phyloP scores from a whole-genome alignment of 1,140 invertebrate species.

The Caenorhabditis elegans region WBcel235 BX284602.5:6949501-6950000 shows the following conservation, averaged over 20 bases:
- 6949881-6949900: too few species aligned
- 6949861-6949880: too few species aligned
- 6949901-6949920: too few species aligned
- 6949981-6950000: too few species aligned
- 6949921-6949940: too few species aligned
- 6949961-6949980: too few species aligned
- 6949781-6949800: constrained; percentile 69
- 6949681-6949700: too few species aligned
- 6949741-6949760: constrained; percentile 68
- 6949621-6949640: constrained; percentile 70
- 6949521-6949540: not conserved
- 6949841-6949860: too few species aligned
- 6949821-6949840: too few species aligned
- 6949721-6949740: constrained; percentile 67
- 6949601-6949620: constrained; percentile 68
- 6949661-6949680: constrained; percentile 37
- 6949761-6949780: constrained; percentile 68
- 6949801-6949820: constrained; percentile 53
- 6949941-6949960: too few species aligned
- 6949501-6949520: constrained; percentile 46
- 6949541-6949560: constrained; percentile 66
- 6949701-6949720: constrained; percentile 68
- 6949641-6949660: constrained; percentile 69
- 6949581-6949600: constrained; percentile 67
- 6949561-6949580: constrained; percentile 64